A percentile compares a stretch with the other conserved stretches of the same genome.
Evolutionary conservation across 2,888 invertebrate genomes (phyloP).

Genomic region (Leucophora obtusa): DNA sequence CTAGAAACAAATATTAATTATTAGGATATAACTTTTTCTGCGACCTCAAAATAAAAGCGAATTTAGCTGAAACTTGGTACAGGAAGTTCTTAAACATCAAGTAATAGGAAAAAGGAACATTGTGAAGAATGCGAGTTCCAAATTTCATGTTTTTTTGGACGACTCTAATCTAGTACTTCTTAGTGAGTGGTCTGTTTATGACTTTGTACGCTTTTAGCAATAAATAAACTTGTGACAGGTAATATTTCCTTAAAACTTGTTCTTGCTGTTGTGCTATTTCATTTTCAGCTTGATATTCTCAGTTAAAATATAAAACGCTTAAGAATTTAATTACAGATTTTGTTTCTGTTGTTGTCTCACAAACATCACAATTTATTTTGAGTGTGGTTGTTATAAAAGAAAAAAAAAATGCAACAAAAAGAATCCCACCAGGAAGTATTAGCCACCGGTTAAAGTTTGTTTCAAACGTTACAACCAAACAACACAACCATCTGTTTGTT

Average conservation of each 20-base stretch:
- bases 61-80: too few relatives aligned
- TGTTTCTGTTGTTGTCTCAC: constrained; percentile 11
- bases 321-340: constrained; percentile 56
- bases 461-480: constrained; percentile 12
- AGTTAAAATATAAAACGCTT: constrained; percentile 37
- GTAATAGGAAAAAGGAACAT: too few relatives aligned
- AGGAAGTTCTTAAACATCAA: too few relatives aligned
- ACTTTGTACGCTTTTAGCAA: constrained; percentile 47
- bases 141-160: too few relatives aligned
- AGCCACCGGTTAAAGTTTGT: constrained; percentile 12
- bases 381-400: constrained; percentile 21
- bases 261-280: constrained; percentile 1
- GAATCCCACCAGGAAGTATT: constrained; percentile 17
- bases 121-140: too few relatives aligned
- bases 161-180: too few relatives aligned
- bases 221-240: constrained; percentile 64
- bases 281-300: constrained; percentile 5
- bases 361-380: constrained; percentile 5
- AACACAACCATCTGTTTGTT: constrained; percentile 43
- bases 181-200: constrained; percentile 53
- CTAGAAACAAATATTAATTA: too few relatives aligned
- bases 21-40: too few relatives aligned
- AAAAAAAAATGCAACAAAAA: constrained; percentile 17
- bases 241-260: constrained; percentile 46
- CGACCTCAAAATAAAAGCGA: too few relatives aligned